Evolutionary conservation across 2,888 invertebrate genomes (phyloP).

Genomic region (Pollenia angustigena): DNA sequence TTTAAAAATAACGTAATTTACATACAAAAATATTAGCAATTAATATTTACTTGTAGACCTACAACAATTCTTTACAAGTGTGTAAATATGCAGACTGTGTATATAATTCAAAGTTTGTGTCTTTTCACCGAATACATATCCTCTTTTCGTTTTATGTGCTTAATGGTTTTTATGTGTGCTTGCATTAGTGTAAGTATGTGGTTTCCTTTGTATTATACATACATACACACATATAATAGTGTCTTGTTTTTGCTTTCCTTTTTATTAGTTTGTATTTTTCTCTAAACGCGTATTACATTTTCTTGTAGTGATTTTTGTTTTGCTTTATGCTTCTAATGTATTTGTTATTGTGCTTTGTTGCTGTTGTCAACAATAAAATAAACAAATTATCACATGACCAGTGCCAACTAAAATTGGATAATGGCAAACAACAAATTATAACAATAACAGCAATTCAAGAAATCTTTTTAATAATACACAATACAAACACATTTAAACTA

Average conservation of each 20-base stretch:
- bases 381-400: conserved; percentile 74
- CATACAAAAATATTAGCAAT: conserved; percentile 43
- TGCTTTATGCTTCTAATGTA: conserved; percentile 25
- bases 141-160: not conserved
- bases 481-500: conserved; percentile 2
- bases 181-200: not conserved
- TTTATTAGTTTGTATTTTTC: conserved; percentile 51
- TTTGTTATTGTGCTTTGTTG: conserved; percentile 26
- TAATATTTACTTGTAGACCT: conserved; percentile 36
- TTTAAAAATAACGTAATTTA: no score
- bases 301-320: conserved; percentile 50
- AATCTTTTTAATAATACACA: conserved; percentile 44
- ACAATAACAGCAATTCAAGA: conserved; percentile 31
- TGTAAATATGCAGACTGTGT: no score
- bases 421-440: conserved; percentile 59
- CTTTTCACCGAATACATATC: not conserved
- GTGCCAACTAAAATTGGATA: conserved; percentile 64
- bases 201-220: not conserved
- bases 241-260: conserved; percentile 13
- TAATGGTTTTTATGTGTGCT: not conserved
- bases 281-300: conserved; percentile 65
- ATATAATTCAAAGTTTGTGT: no score
- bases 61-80: no score
- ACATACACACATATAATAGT: not conserved
- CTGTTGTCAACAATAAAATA: conserved; percentile 70